Evolutionary conservation across 1,140 invertebrate genomes (phyloP).

Genomic region (Drosophila fuyamai): DNA sequence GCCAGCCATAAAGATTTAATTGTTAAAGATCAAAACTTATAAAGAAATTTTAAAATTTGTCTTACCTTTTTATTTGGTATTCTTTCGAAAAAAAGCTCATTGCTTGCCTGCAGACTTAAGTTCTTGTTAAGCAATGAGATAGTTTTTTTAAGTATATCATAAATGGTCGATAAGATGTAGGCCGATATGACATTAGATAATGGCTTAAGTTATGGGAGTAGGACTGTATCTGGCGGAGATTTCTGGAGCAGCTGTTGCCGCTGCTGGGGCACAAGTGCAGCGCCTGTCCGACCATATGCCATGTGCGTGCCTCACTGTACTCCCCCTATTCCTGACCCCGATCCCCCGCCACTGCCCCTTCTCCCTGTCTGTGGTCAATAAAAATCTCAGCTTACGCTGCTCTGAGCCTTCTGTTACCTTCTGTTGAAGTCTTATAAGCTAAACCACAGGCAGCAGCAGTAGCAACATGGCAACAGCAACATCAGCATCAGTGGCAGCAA

Average conservation of each 20-base stretch:
- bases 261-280: slow-evolving; percentile 51
- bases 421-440: slow-evolving; percentile 78
- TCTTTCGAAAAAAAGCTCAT: too few species aligned
- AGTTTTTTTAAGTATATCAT: neutral
- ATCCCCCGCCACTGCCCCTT: slow-evolving; percentile 1
- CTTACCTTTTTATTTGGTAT: too few species aligned
- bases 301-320: slow-evolving; percentile 57
- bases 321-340: neutral
- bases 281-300: slow-evolving; percentile 59
- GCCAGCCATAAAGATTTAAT: neutral
- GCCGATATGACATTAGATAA: neutral
- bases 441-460: slow-evolving; percentile 56
- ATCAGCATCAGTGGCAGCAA: slow-evolving; percentile 22
- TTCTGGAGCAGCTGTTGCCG: slow-evolving; percentile 31
- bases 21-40: too few species aligned
- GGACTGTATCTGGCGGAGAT: slow-evolving; percentile 37
- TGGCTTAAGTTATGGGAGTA: neutral
- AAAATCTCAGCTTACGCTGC: slow-evolving; percentile 72
- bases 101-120: too few species aligned
- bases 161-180: neutral
- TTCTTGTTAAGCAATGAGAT: too few species aligned
- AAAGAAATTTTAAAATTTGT: neutral
- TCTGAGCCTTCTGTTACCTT: slow-evolving; percentile 66
- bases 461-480: slow-evolving; percentile 42
- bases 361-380: slow-evolving; percentile 59